Base-by-base conservation (phyloP, 2,113 vertebrate species). In the Hippocampus abdominalis region DNA sequence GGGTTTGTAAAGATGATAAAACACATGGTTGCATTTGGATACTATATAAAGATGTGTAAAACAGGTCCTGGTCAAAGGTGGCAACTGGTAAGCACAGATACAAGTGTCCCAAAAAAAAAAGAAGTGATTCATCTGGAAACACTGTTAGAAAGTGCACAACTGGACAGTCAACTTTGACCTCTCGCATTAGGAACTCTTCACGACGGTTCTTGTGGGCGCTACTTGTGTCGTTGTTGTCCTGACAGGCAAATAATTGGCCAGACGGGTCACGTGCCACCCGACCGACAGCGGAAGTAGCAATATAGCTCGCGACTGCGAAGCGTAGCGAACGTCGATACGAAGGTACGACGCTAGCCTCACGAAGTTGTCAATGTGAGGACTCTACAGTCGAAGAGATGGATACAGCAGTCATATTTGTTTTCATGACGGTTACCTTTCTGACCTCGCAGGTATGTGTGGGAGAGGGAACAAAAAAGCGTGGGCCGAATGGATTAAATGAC, bases 381-480 rank as follows among this genome's bases (percentile, higher is more conserved):
- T 72, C 21, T 53, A 75, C 72, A 69, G 25, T 51, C 65, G n/a
- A 51, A 59, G 72, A 48, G 6, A 91, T 91, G 90, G 77, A 80
- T 7, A 56, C 60, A 46, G 44, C 56, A 57, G 10, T 76, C 53
- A 49, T 6, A 61, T 23, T 81, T 56, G 46, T 82, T 3, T 3
- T 84, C 8, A 54, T 91, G 29, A 69, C 66, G 10, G 23, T 81
- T 5, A 9, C 88, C 53, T 69, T 82, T 60, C 32, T 76, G 4
- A 70, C 64, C 5, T 77, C 78, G n/a, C 59, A 71, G 89, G 91
- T 92, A 68, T 87, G 85, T 84, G 53, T 60, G 27, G 1, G 0
- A 42, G n/a, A 21, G 11, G 29, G 20, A 23, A 3, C 23, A 25
- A 36, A 12, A 61, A 81, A 71, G 18, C 46, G 27, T 8, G 2